These are phyloP conservation scores for Acleris holmiana DNA, from an alignment of 2,888 invertebrate species.

Conservation along the genomic window DNA sequence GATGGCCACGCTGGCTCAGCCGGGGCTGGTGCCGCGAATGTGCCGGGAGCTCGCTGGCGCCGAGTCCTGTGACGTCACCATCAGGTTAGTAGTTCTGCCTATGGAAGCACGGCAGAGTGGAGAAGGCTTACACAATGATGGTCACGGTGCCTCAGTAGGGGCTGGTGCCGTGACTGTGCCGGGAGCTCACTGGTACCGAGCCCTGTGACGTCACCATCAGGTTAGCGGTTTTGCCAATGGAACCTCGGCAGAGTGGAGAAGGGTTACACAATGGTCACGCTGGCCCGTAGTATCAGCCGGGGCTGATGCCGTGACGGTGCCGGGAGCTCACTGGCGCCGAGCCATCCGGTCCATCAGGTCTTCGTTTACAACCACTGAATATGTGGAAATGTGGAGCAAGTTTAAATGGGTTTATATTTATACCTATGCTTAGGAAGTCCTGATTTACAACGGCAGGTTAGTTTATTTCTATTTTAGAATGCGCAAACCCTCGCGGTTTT, in stretches of 20 bases:
- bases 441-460: no score
- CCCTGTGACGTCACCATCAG: conserved; percentile 67
- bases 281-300: no score
- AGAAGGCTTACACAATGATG: conserved; percentile 92
- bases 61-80: conserved; percentile 57
- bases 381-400: no score
- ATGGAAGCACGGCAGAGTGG: conserved; percentile 85
- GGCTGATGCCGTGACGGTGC: conserved; percentile 73
- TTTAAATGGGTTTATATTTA: no score
- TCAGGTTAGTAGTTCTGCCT: conserved; percentile 56
- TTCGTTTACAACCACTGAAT: no score
- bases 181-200: conserved; percentile 58
- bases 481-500: no score
- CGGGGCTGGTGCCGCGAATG: conserved; percentile 72
- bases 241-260: conserved; percentile 92
- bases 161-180: conserved; percentile 71
- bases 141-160: conserved; percentile 79
- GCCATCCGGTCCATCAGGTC: conserved; percentile 68
- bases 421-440: no score
- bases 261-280: conserved; percentile 92
- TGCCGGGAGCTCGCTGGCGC: conserved; percentile 64
- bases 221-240: conserved; percentile 49
- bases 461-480: no score
- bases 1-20: conserved; percentile 85
- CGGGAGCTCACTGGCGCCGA: conserved; percentile 59